These are phyloP conservation scores for Isoperla grammatica DNA, from an alignment of 2,888 invertebrate genomes.

Conservation along the genomic window DNA sequence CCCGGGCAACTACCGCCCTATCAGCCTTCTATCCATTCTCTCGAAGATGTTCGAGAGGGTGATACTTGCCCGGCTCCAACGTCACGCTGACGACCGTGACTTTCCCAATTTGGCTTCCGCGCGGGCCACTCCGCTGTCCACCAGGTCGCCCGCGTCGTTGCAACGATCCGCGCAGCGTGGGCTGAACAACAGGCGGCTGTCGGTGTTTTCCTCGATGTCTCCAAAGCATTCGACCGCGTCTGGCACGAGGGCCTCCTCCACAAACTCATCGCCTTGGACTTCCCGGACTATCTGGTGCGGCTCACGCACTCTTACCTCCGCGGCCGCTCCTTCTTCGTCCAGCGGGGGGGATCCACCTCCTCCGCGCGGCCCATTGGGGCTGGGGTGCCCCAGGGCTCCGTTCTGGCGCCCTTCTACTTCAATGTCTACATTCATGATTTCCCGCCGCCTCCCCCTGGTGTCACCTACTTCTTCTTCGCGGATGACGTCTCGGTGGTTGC, in stretches of 20 bases:
- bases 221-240: neutral
- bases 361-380: neutral
- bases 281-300: neutral
- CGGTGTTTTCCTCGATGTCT: neutral
- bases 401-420: neutral
- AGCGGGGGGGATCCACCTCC: neutral
- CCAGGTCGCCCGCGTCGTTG: too few relatives aligned
- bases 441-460: too few relatives aligned
- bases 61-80: slow-evolving; percentile 27
- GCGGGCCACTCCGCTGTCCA: neutral
- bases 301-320: neutral
- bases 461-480: neutral
- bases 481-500: neutral
- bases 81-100: slow-evolving; percentile 20
- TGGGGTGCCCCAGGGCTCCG: neutral
- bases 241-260: slow-evolving; percentile 12
- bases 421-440: too few relatives aligned
- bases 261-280: slow-evolving; percentile 17
- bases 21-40: slow-evolving; percentile 32
- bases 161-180: too few relatives aligned
- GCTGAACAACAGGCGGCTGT: neutral
- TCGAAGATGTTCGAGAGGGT: slow-evolving; percentile 34
- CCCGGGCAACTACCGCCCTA: slow-evolving; percentile 33
- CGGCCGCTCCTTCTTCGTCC: too few relatives aligned
- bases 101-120: neutral